Base-by-base conservation (phyloP, 2,888 invertebrate species). In the Pterobdella sp. region DNA sequence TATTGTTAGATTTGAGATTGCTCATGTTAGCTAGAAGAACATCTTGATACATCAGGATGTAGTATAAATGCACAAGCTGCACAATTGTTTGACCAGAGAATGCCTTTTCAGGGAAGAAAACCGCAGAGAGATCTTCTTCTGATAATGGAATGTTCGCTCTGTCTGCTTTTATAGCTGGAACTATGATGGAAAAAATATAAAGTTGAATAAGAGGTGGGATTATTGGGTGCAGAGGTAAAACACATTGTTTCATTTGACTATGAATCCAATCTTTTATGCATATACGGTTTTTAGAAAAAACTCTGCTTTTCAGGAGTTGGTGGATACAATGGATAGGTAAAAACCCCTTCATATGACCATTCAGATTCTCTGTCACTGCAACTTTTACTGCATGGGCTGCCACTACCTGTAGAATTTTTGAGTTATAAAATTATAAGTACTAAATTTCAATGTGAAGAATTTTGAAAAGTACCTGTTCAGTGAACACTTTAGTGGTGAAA, bases 321-420 rank as follows among this genome's bases (percentile, higher is more conserved):
- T 95, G 93, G 78, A 96, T 94, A 82, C 96, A 96, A 83, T 96
- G 95, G 26, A 96, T 91, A 0, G 96, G 95, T 72, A 97, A 84
- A 83, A 94, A 95, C 10, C 95, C 94, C 0, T 90, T 88, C 80
- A 94, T 91, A 79, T 90, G 90, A 52, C 92, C 93, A 84, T 90
- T 94, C 31, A 97, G 86, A 80, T 90, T 90, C 0, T 88, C 88
- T 0, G 96, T 97, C 0, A 96, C 95, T 0, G 95, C 93, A 0
- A 97, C 94, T 82, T 93, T 92, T 0, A 95, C 93, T 0, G 96
- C 96, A 84, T 95, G 94, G 0, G 93, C 89, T 1, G 96, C 93
- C 0, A 96, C 94, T 63, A 83, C 82, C 82, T 75, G 60, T 42
- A 36, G 34, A 26, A 34, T 34, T 29, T 37, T 60, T 42, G 29